Evolutionary conservation across 1,140 invertebrate genomes (phyloP).

Genomic region (Platorchestia sp.): DNA sequence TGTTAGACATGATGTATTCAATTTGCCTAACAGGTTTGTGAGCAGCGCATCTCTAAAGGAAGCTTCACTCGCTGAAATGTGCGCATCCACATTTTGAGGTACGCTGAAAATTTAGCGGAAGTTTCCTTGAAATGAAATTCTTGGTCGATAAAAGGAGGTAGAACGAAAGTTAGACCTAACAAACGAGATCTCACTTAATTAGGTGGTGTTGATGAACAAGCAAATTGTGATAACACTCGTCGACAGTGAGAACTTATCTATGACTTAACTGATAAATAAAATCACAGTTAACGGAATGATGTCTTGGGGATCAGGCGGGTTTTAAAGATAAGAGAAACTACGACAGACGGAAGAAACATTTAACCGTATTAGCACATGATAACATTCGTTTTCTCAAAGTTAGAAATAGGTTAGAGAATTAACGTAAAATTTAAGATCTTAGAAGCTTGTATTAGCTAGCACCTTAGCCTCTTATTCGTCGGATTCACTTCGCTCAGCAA

Average conservation of each 20-base stretch:
- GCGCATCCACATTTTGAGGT: neutral
- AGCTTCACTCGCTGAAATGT: neutral
- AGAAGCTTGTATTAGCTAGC: neutral
- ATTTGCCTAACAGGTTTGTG: neutral
- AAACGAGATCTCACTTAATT: neutral
- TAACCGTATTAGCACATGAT: neutral
- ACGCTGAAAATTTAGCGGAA: neutral
- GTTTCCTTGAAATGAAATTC: neutral
- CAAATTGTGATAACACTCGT: neutral
- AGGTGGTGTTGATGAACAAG: neutral
- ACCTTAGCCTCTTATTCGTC: too few relatives aligned
- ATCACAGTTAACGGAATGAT: neutral
- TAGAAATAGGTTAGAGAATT: neutral
- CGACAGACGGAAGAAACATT: neutral
- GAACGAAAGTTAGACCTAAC: neutral
- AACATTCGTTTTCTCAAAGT: neutral
- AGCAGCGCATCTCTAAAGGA: neutral
- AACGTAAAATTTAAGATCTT: neutral
- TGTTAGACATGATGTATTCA: neutral
- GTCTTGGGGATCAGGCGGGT: neutral
- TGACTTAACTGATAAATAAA: neutral
- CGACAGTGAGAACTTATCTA: neutral
- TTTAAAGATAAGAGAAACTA: neutral
- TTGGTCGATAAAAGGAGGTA: neutral
- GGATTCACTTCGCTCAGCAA: neutral